phyloP scores from a whole-genome alignment of 2,113 vertebrate species.

The Platanista minor region DNA sequence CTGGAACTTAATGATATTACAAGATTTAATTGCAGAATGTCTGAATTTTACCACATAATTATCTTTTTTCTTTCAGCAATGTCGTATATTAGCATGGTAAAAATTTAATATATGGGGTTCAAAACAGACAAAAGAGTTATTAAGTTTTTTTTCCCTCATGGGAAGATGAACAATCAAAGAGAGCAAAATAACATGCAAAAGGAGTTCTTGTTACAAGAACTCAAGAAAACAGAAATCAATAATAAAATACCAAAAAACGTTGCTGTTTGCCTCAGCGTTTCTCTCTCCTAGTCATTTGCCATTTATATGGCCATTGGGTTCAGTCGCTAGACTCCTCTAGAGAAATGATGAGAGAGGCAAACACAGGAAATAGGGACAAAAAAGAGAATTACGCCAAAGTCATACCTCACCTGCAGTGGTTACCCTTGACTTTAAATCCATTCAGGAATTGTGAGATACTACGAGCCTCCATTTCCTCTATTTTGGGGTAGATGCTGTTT shows the following conservation, averaged over 20 bases:
- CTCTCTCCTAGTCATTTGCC: not conserved
- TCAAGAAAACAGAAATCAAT: conserved; percentile 12
- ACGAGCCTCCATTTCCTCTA: not conserved
- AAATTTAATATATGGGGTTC: conserved; percentile 58
- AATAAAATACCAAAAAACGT: not conserved
- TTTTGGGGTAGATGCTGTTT: not conserved
- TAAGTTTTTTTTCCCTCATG: conserved; percentile 36
- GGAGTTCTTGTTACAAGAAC: not conserved
- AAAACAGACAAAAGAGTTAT: conserved; percentile 63
- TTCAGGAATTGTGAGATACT: not conserved
- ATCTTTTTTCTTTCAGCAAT: conserved; percentile 62
- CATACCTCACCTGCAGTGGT: not conserved
- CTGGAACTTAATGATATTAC: conserved; percentile 74
- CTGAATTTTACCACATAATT: conserved; percentile 70
- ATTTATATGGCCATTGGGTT: not conserved
- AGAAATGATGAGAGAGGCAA: not conserved
- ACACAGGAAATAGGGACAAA: not conserved
- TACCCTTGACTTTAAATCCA: not conserved
- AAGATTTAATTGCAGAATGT: conserved; percentile 67
- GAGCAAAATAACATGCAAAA: not conserved
- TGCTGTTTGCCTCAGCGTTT: not conserved
- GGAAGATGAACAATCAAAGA: conserved; percentile 43
- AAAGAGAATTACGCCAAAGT: not conserved
- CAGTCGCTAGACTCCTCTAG: not conserved
- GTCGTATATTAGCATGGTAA: conserved; percentile 45